Evolutionary conservation across 2,113 vertebrate species (phyloP).

Genomic region (Hypocryptadius cinnamomeus): DNA sequence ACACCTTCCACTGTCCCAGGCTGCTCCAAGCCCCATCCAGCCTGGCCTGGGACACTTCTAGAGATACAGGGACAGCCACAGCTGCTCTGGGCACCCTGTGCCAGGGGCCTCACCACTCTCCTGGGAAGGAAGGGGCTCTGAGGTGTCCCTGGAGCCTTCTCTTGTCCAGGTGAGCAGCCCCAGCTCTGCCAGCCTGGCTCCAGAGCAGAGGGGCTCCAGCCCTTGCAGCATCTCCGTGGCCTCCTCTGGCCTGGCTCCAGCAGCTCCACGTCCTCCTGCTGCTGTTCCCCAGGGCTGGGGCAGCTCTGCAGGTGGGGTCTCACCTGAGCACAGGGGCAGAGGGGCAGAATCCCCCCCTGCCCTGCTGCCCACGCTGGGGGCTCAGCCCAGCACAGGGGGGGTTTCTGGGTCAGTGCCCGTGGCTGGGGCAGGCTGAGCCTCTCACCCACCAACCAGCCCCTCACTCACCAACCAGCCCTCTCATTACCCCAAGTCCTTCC

Average conservation of each 20-base stretch:
- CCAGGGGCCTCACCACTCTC: background rate
- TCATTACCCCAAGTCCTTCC: background rate
- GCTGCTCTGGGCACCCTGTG: background rate
- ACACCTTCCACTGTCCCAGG: background rate
- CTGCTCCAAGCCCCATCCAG: background rate
- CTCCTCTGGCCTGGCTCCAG: background rate
- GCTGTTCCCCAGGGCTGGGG: background rate
- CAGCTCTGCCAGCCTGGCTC: background rate
- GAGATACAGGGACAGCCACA: background rate
- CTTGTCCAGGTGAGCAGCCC: background rate
- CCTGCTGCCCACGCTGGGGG: background rate
- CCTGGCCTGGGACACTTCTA: background rate
- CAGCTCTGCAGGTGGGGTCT: background rate
- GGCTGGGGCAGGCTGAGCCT: background rate
- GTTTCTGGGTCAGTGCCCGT: background rate
- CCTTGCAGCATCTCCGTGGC: too few relatives aligned
- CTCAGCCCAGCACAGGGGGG: background rate
- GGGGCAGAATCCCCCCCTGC: background rate
- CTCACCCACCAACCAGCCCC: background rate
- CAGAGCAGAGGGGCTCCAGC: background rate
- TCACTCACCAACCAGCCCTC: too few relatives aligned
- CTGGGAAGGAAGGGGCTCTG: background rate
- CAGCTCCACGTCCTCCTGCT: background rate
- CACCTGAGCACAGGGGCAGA: background rate
- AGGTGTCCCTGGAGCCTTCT: background rate